Evolutionary conservation across 2,888 invertebrate species (phyloP).

Genomic region (Tinea semifulvella): DNA sequence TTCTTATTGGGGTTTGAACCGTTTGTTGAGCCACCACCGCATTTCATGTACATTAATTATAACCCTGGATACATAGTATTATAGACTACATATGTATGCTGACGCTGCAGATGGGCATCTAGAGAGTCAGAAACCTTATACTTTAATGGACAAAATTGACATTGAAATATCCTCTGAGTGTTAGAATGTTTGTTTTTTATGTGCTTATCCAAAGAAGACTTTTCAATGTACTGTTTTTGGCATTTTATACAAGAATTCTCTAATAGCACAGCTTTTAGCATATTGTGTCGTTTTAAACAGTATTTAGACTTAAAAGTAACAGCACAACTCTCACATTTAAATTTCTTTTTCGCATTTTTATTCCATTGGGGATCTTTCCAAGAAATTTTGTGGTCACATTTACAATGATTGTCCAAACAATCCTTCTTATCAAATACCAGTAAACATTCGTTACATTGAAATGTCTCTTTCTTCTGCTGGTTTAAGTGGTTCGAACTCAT

Average conservation of each 20-base stretch:
- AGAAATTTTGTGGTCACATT: constrained; percentile 42
- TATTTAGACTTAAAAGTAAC: constrained; percentile 56
- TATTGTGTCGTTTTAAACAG: constrained; percentile 49
- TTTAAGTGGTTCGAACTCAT: constrained; percentile 52
- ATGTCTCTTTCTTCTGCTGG: constrained; percentile 45
- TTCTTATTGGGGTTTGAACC: too few species aligned
- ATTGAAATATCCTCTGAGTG: constrained; percentile 46
- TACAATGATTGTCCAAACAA: constrained; percentile 45
- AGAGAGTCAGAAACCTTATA: constrained; percentile 50
- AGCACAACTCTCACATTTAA: constrained; percentile 47
- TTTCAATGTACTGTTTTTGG: constrained; percentile 47
- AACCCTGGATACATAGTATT: too few species aligned
- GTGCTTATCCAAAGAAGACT: constrained; percentile 44
- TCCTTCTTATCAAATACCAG: constrained; percentile 46
- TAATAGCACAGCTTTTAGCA: constrained; percentile 42
- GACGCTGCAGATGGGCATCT: constrained; percentile 40
- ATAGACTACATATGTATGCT: too few species aligned
- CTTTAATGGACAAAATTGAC: constrained; percentile 45
- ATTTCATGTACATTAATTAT: too few species aligned
- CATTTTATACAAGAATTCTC: constrained; percentile 53
- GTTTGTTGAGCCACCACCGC: too few species aligned
- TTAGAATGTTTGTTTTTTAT: constrained; percentile 45
- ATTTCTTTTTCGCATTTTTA: constrained; percentile 40
- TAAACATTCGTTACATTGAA: constrained; percentile 51
- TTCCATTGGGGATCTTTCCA: too few species aligned